Conservation (phyloP, 2,888 invertebrate species). For the Gymnocheta viridis region DNA sequence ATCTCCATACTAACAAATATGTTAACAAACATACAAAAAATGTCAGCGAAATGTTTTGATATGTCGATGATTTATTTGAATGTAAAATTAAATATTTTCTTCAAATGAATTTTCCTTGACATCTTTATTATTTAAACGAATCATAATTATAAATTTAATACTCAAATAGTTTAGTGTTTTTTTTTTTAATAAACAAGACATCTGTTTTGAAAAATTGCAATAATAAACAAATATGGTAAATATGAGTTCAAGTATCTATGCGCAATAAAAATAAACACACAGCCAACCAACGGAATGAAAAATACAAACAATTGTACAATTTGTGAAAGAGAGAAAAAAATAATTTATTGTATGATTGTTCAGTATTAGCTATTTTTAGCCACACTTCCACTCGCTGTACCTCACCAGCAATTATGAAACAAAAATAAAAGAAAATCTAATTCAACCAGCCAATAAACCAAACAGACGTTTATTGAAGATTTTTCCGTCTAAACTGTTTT, state of each 20-base stretch:
- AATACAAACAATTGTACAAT: slow-evolving; percentile 32
- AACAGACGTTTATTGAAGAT: too few species aligned
- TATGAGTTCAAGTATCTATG: neutral
- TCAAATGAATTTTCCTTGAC: slow-evolving; percentile 50
- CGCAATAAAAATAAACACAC: slow-evolving; percentile 16
- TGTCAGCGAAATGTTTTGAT: slow-evolving; percentile 30
- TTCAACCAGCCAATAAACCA: neutral
- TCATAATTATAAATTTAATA: slow-evolving; percentile 35
- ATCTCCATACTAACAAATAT: neutral
- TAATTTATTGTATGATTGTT: neutral
- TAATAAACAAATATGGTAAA: slow-evolving; percentile 54
- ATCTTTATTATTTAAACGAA: slow-evolving; percentile 59
- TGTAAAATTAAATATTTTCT: slow-evolving; percentile 9
- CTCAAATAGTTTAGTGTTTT: slow-evolving; percentile 29
- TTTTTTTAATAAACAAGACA: slow-evolving; percentile 46
- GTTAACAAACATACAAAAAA: slow-evolving; percentile 30
- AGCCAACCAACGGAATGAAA: slow-evolving; percentile 10
- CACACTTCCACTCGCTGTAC: slow-evolving; percentile 6
- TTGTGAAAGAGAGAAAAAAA: slow-evolving; percentile 1
- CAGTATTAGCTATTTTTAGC: slow-evolving; percentile 54
- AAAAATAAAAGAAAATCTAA: slow-evolving; percentile 1
- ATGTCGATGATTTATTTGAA: slow-evolving; percentile 39
- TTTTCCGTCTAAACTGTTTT: slow-evolving; percentile 3
- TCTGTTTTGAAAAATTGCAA: slow-evolving; percentile 61
- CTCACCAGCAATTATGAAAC: neutral